Base-by-base conservation (phyloP, 1,140 invertebrate species). In the Monomorium pharaonis region DNA sequence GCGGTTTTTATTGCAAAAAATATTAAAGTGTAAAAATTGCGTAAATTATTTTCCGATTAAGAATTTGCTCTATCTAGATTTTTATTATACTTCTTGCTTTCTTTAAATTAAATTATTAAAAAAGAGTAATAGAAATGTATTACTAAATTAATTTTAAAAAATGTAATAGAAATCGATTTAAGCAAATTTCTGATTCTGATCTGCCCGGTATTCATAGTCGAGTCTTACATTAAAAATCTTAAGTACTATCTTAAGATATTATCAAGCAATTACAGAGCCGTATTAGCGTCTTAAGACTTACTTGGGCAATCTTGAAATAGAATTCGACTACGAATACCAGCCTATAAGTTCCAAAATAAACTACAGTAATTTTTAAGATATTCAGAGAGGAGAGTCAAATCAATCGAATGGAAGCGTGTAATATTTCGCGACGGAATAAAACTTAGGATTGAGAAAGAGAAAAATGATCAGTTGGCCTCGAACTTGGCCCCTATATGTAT, bases 401-500 rank as follows among this genome's bases (percentile, higher is more conserved):
- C 21, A 44, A 77, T 44, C 3, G n/a, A 44, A 5, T 24, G 58
- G 60, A 78, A 18, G 27, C 16, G 21, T 69, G 49, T 27, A 56
- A 47, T 60, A 63, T 70, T n/a, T 77, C 49, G 42, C 37, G 54
- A 84, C 37, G 30, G 24, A 83, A 76, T 42, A 51, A 85, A 58
- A 75, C 70, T 67, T 58, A 87, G n/a, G 67, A 78, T 62, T 21
- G 27, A 84, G 62, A 33, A 69, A 74, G 37, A 37, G 14, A n/a
- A 49, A 47, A 67, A 70, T 78, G 75, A 80, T 78, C 65, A 62
- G 56, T 89, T 49, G 84, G 16, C 49, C 63, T 74, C n/a, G 56
- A 84, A 44, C 49, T 51, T 84, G 78, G 75, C 69, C 62, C 44
- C 44, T 88, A 70, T 49, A 84, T 80, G 21, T 84, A 76, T 42